Base-by-base conservation (phyloP, 1,140 invertebrate genomes). In the Pissodes strobi region DNA sequence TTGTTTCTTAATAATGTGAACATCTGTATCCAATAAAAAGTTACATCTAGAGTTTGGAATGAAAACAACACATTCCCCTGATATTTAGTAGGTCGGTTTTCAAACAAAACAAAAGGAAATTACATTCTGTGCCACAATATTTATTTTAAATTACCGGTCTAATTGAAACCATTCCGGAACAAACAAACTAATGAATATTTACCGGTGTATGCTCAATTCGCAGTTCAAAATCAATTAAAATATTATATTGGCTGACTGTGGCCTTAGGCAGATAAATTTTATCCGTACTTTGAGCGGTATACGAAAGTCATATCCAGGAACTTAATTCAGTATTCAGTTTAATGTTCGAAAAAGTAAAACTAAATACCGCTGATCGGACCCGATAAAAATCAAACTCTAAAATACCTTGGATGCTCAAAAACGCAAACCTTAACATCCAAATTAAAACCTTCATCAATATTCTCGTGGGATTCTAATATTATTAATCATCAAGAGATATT, bases 171-270 rank as follows among this genome's bases (percentile, higher is more conserved):
- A 55, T 39, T 55, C 52, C 21, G 37, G 21, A 55, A 55, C 52
- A 55, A 55, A 55, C 52, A 21, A 18, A n/a, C 52, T 55, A 55
- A 55, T 55, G 13, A 55, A 38, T 55, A 38, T 55, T 55, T 55
- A 55, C 52, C 52, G 30, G 15, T 55, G 34, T 39, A 39, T 55
- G 37, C 52, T 55, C 52, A 39, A 39, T 55, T 55, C 52, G 21
- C 52, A 55, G 34, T n/a, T 27, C 25, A 30, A 51, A 51, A 38
- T 55, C 52, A 55, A 55, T 55, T 55, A 55, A 55, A 55, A 55
- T 55, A 55, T 55, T 38, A 55, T 55, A 39, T 55, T 39, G 37
- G 18, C 38, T 41, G 38, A 9, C 38, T 41, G 38, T 46, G 21
- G 45, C 45, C 45, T 21, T 1, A 46, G 45, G 45, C 45, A 22